Evolutionary conservation across 2,113 vertebrate species (phyloP).

Genomic region (Oryzias javanicus): DNA sequence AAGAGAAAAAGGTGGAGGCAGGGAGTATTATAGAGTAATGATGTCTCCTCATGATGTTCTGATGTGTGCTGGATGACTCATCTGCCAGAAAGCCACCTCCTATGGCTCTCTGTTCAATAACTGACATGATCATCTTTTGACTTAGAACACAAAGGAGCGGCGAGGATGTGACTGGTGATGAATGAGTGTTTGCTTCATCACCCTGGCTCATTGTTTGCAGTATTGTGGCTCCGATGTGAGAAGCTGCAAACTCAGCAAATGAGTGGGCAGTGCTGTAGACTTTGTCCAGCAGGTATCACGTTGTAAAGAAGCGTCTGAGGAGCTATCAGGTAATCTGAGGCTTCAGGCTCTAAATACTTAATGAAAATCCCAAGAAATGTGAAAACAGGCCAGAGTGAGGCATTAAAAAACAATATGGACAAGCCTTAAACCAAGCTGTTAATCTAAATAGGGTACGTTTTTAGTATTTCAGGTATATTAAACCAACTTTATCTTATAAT

Average conservation of each 20-base stretch:
- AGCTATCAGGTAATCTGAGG: constrained; percentile 30
- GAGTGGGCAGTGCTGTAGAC: not conserved
- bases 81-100: constrained; percentile 5
- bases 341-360: constrained; percentile 41
- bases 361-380: constrained; percentile 26
- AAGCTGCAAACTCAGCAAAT: no score
- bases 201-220: constrained; percentile 1
- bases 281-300: constrained; percentile 29
- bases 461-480: not conserved
- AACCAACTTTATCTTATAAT: no score
- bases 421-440: not conserved
- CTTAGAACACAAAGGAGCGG: not conserved
- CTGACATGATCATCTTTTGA: constrained; percentile 2
- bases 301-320: constrained; percentile 9
- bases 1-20: constrained; percentile 1
- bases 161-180: not conserved
- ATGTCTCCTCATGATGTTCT: constrained; percentile 21
- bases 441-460: not conserved
- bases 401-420: not conserved
- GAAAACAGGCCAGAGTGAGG: constrained; percentile 6
- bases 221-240: no score
- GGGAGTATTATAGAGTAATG: constrained; percentile 21
- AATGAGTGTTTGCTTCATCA: not conserved
- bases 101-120: no score
- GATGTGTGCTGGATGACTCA: constrained; percentile 54